phyloP scores from a whole-genome alignment of 2,797 vertebrate genomes.

The Leucoraja ocellata region DNA sequence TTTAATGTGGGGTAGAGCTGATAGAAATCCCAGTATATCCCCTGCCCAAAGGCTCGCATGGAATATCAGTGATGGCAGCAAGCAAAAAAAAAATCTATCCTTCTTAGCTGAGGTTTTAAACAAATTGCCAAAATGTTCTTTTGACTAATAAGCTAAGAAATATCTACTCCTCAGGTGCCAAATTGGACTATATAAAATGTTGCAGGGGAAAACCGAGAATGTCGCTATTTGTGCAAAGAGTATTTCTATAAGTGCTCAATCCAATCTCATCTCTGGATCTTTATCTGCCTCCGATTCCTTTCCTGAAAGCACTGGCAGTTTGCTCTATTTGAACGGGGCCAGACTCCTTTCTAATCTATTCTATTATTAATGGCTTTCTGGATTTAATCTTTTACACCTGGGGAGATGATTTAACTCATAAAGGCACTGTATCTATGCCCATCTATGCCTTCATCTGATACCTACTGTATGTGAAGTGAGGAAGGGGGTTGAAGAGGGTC shows the following conservation, averaged over 20 bases:
- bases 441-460: neutral
- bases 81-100: neutral
- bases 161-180: neutral
- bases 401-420: too few relatives aligned
- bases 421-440: too few relatives aligned
- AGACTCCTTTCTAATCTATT: neutral
- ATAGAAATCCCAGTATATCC: neutral
- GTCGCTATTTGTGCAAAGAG: neutral
- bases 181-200: neutral
- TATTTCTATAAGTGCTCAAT: neutral
- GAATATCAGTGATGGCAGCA: neutral
- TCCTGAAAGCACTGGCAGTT: neutral
- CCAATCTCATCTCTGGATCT: neutral
- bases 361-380: too few relatives aligned
- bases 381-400: neutral
- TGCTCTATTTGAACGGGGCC: neutral
- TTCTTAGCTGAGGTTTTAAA: neutral
- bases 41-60: neutral
- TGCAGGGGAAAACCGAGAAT: neutral
- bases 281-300: neutral
- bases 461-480: neutral
- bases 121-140: neutral
- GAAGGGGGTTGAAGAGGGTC: too few relatives aligned
- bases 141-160: neutral
- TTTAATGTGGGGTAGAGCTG: neutral